Evolutionary conservation across 2,113 vertebrate species (phyloP).

Genomic region (Diglossa brunneiventris): DNA sequence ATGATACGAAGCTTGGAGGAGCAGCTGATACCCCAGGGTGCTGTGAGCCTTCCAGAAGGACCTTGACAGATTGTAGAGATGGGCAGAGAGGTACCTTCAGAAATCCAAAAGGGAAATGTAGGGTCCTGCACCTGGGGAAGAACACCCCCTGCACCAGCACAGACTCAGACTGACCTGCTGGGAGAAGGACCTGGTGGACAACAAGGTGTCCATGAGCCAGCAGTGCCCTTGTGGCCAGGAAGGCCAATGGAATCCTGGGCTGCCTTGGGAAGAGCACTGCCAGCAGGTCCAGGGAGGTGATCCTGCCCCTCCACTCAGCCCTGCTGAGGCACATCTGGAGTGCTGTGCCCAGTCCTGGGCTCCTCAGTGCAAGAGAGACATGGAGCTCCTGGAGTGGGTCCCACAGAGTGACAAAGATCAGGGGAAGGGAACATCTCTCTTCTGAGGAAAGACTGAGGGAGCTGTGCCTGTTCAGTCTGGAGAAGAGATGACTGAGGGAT

Average conservation of each 20-base stretch:
- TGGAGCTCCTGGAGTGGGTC: not conserved
- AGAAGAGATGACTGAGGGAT: not conserved
- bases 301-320: not conserved
- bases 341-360: not conserved
- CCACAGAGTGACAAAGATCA: not conserved
- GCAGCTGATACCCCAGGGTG: rapidly evolving
- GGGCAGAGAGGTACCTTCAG: not conserved
- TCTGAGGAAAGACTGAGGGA: not conserved
- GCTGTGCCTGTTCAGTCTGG: not conserved
- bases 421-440: not conserved
- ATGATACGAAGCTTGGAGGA: not conserved
- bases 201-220: not conserved
- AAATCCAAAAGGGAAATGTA: not conserved
- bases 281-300: not conserved
- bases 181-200: not conserved
- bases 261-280: not conserved
- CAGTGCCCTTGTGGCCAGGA: not conserved
- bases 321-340: not conserved
- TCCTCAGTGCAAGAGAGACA: not conserved
- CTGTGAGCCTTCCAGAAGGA: not conserved
- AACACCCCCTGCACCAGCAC: not conserved
- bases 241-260: not conserved
- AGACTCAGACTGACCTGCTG: not conserved
- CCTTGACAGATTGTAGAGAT: not conserved
- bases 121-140: not conserved